These are phyloP conservation scores for Dynastes hyllus DNA, from an alignment of 2,888 invertebrate genomes.

Conservation along the genomic window DNA sequence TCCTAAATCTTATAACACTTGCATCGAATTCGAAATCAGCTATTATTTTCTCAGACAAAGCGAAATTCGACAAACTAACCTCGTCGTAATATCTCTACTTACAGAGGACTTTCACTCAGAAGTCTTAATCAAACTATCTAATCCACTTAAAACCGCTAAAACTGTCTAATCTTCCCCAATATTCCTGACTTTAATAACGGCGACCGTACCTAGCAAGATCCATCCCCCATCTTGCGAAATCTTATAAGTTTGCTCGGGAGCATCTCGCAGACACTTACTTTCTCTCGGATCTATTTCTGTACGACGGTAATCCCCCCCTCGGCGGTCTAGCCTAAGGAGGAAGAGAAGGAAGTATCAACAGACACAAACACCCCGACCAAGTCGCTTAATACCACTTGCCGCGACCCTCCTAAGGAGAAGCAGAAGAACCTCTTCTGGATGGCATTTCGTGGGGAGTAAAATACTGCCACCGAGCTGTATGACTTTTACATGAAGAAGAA, in stretches of 20 bases:
- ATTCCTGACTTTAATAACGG: constrained; percentile 23
- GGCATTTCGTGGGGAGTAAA: neutral
- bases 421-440: neutral
- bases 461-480: constrained; percentile 20
- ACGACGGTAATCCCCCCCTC: neutral
- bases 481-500: constrained; percentile 33
- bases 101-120: neutral
- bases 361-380: neutral
- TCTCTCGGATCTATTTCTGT: neutral
- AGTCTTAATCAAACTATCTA: constrained; percentile 38
- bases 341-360: no score
- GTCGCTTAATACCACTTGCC: constrained; percentile 20
- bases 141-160: constrained; percentile 33
- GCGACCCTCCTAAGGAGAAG: neutral
- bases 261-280: constrained; percentile 13
- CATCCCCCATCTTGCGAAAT: constrained; percentile 5
- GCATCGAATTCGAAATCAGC: no score
- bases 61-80: no score
- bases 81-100: no score
- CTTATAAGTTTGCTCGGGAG: constrained; percentile 18
- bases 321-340: no score
- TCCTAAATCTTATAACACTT: no score
- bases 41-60: no score
- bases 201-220: neutral
- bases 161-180: constrained; percentile 30